phyloP scores from a whole-genome alignment of 2,797 vertebrate genomes.

The Takifugu rubripes region DNA sequence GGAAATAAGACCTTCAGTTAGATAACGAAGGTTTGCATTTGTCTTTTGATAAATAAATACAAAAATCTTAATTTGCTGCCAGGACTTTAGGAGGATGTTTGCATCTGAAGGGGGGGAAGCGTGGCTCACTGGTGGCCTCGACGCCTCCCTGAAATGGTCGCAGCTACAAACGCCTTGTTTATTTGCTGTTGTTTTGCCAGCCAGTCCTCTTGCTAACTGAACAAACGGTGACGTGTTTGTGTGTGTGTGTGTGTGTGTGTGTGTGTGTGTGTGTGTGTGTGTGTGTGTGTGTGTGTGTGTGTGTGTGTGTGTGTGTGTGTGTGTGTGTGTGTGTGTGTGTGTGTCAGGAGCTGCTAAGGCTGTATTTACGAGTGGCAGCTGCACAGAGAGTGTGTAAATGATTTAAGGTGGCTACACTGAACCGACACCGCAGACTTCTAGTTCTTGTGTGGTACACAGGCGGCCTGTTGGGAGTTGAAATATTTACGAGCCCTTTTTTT shows the following conservation, averaged over 20 bases:
- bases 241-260: background rate
- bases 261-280: background rate
- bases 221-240: constrained; percentile 37
- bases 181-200: constrained; percentile 48
- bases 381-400: constrained; percentile 18
- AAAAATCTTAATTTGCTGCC: background rate
- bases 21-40: background rate
- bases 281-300: background rate
- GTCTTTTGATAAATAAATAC: background rate
- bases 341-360: background rate
- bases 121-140: constrained; percentile 37
- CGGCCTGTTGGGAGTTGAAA: background rate
- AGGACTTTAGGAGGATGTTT: background rate
- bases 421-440: background rate
- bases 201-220: constrained; percentile 40
- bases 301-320: no score
- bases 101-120: constrained; percentile 4
- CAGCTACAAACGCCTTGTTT: constrained; percentile 41
- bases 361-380: constrained; percentile 27
- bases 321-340: background rate
- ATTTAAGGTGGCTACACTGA: constrained; percentile 1
- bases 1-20: constrained; percentile 1
- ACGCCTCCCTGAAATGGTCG: constrained; percentile 40
- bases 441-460: constrained; percentile 4
- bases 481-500: constrained; percentile 14